Evolutionary conservation across 2,113 vertebrate genomes (phyloP), one percentile per base, ranked within the genome.

Genomic region (Onychostoma macrolepis): DNA sequence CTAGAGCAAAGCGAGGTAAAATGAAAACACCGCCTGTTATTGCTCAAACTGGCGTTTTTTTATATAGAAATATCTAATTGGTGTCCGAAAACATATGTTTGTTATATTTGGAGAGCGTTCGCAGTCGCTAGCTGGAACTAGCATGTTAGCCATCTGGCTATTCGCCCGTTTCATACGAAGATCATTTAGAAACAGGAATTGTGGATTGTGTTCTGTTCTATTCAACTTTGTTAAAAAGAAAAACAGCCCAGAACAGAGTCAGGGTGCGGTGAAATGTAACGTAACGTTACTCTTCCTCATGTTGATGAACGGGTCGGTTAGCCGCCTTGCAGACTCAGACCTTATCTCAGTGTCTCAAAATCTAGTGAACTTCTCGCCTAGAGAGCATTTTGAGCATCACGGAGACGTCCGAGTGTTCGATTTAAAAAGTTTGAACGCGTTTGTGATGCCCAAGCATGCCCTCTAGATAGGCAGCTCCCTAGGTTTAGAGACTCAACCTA

Each of bases 1-100:
- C 96, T 87, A 95, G 96, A 89, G 90, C 92, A 38, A 94, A 91
- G 85, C 93, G 94, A 96, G 95, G 95, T 96, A 93, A 93, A 93
- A 89, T 87, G 90, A 48, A 67, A 24, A 26, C 72, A 10, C 19
- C 7, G 13, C 30, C 12, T 26, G 21, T 4, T 41, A 26, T 56
- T 75, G 28, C 33, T 74, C 19, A 7, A 24, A 26, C 30, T 36
- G 48, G 69, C 50, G 6, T 56, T 76, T 26, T 41, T 72, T 48
- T 6, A 5, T 38, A 6, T 30, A 63, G 1, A 48, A 76, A 13
- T n/a, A 43, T 28, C 4, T 15, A 61, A 12, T 17, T 21, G 8
- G 0, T 17, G 11, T 33, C 78, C 12, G 56, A 67, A 26, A 41
- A 53, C 65, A 41, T 36, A 1, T 15, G 15, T 43, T 58, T 45